These are phyloP conservation scores for Caenorhabditis becei DNA, from an alignment of 2,888 invertebrate genomes.

Conservation along the genomic window DNA sequence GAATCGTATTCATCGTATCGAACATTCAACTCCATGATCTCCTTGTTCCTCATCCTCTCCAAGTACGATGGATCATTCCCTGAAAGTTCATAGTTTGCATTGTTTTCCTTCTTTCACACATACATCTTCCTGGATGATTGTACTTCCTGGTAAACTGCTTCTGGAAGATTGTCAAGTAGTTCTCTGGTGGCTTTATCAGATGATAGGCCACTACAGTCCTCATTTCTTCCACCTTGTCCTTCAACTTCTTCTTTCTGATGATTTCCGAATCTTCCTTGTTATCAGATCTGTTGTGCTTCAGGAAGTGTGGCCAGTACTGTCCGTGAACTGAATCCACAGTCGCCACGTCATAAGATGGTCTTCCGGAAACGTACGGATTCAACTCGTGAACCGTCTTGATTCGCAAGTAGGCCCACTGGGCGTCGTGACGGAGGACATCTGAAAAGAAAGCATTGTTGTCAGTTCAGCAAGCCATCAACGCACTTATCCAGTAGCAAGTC, in stretches of 20 bases:
- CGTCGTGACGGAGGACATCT: conserved; percentile 14
- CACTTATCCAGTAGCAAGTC: conserved; percentile 19
- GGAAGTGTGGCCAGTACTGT: conserved; percentile 25
- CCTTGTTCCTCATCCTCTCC: conserved; percentile 24
- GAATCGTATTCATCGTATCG: conserved; percentile 31
- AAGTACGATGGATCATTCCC: conserved; percentile 23
- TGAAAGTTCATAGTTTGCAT: neutral
- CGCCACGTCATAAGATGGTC: conserved; percentile 23
- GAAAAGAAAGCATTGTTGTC: neutral
- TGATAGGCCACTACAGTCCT: conserved; percentile 33
- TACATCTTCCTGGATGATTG: conserved; percentile 36
- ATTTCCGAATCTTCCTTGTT: conserved; percentile 18
- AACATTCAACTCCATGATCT: conserved; percentile 4
- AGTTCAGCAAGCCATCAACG: neutral
- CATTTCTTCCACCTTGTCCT: conserved; percentile 21
- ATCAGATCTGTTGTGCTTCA: conserved; percentile 13
- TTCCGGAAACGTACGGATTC: conserved; percentile 22
- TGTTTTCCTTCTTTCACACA: neutral
- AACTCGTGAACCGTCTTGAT: conserved; percentile 21
- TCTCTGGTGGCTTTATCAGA: conserved; percentile 41
- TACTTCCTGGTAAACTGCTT: conserved; percentile 21
- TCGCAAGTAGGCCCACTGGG: conserved; percentile 26
- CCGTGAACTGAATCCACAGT: conserved; percentile 16
- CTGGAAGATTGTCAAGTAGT: conserved; percentile 28
- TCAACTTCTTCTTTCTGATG: conserved; percentile 7